These are phyloP conservation scores for Reticulitermes speratus DNA, from an alignment of 1,140 invertebrate genomes.

Conservation along the genomic window DNA sequence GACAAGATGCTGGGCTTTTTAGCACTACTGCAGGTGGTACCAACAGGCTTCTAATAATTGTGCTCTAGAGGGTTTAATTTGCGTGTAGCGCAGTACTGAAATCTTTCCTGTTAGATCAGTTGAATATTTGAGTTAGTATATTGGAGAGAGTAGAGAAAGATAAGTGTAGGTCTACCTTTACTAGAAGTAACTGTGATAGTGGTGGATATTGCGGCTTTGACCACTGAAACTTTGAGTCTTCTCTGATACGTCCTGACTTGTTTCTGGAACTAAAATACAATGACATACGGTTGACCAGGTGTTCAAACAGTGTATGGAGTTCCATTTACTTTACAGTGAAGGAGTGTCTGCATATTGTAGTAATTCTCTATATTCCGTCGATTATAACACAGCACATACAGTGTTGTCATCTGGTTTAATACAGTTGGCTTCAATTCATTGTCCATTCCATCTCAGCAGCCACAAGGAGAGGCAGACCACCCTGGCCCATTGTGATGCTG, in stretches of 20 bases:
- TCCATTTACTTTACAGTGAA: not conserved
- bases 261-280: not conserved
- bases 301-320: not conserved
- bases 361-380: not conserved
- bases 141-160: too few relatives aligned
- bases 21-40: too few relatives aligned
- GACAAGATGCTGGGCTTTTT: too few relatives aligned
- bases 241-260: not conserved
- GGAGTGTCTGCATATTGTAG: not conserved
- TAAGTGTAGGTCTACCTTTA: not conserved
- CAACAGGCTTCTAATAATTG: too few relatives aligned
- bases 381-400: not conserved
- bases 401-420: not conserved
- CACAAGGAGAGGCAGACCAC: not conserved
- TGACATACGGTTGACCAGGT: not conserved
- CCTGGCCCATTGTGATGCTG: slow-evolving; percentile 12
- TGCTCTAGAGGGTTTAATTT: too few relatives aligned
- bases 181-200: not conserved
- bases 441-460: not conserved
- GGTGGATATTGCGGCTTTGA: not conserved
- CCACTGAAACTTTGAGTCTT: not conserved
- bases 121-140: too few relatives aligned
- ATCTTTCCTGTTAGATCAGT: too few relatives aligned
- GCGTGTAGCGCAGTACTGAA: too few relatives aligned
- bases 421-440: slow-evolving; percentile 16